phyloP scores from a whole-genome alignment of 35 echinoderm and acorn worm species.

The Eucidaris tribuloides region DNA sequence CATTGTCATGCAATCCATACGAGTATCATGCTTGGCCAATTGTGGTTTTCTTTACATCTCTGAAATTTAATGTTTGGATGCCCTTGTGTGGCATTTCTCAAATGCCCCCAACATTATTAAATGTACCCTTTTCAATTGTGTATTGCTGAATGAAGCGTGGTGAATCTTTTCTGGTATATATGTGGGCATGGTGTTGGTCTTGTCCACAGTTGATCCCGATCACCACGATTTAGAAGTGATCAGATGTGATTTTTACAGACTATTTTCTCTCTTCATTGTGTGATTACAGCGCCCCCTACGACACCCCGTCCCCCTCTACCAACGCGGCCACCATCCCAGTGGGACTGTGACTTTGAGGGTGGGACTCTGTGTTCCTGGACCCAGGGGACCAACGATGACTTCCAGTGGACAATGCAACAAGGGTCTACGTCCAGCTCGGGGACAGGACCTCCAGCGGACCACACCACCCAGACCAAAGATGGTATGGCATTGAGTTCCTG shows the following conservation, averaged over 20 bases:
- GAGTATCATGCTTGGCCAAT: no score
- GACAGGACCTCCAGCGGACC: constrained; percentile 68
- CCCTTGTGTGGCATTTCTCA: no score
- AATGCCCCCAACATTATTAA: no score
- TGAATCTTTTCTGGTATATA: no score
- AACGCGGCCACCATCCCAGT: constrained; percentile 26
- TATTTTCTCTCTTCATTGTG: background rate
- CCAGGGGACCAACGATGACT: constrained; percentile 47
- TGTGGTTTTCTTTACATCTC: no score
- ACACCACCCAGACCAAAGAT: constrained; percentile 42
- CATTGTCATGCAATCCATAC: no score
- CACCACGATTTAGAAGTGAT: background rate
- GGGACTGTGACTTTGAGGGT: constrained; percentile 44
- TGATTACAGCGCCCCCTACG: background rate
- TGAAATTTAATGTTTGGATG: no score
- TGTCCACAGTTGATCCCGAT: background rate
- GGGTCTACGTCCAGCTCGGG: constrained; percentile 44
- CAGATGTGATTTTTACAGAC: background rate
- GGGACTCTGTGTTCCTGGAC: constrained; percentile 56
- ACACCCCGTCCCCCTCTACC: background rate
- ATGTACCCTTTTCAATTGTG: no score
- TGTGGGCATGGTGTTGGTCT: background rate
- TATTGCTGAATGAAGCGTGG: no score
- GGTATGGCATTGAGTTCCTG: no score
- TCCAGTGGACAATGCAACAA: constrained; percentile 56